These are phyloP conservation scores for Drosophila atripex DNA, from an alignment of 2,888 invertebrate genomes.

Conservation along the genomic window DNA sequence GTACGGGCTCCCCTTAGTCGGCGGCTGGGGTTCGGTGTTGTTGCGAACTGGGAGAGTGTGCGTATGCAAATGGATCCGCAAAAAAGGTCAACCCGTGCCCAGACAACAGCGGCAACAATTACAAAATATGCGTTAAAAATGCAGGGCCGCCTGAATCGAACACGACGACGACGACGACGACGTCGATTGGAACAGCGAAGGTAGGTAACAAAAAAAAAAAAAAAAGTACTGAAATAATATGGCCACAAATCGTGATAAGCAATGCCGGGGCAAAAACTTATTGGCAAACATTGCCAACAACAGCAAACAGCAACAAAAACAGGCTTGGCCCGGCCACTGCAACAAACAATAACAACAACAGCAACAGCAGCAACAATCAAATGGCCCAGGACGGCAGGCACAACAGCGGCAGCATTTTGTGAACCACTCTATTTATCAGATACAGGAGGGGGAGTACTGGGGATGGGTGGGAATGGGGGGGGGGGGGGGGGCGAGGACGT, in stretches of 20 bases:
- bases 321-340: slow-evolving; percentile 70
- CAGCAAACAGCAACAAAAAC: slow-evolving; percentile 59
- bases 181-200: slow-evolving; percentile 21
- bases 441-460: slow-evolving; percentile 51
- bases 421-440: slow-evolving; percentile 81
- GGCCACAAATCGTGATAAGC: slow-evolving; percentile 78
- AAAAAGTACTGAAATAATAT: slow-evolving; percentile 73
- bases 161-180: slow-evolving; percentile 55
- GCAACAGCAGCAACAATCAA: slow-evolving; percentile 54
- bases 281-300: slow-evolving; percentile 67
- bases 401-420: slow-evolving; percentile 77
- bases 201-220: slow-evolving; percentile 4
- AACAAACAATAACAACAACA: slow-evolving; percentile 19
- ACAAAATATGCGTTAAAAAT: slow-evolving; percentile 78
- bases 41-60: slow-evolving; percentile 15
- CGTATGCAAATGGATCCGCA: slow-evolving; percentile 67
- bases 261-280: slow-evolving; percentile 64
- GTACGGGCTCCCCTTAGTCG: slow-evolving; percentile 36
- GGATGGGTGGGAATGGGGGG: background rate
- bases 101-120: slow-evolving; percentile 68
- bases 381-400: slow-evolving; percentile 69
- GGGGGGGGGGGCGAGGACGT: too few relatives aligned
- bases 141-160: slow-evolving; percentile 72
- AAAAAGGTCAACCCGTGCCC: slow-evolving; percentile 62
- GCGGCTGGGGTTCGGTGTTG: background rate